Percentiles rank a stretch among this genome's conserved stretches.
These are phyloP conservation scores for Atherinosoma microstoma DNA, from an alignment of 2,797 vertebrate species.

Conservation along the genomic window DNA sequence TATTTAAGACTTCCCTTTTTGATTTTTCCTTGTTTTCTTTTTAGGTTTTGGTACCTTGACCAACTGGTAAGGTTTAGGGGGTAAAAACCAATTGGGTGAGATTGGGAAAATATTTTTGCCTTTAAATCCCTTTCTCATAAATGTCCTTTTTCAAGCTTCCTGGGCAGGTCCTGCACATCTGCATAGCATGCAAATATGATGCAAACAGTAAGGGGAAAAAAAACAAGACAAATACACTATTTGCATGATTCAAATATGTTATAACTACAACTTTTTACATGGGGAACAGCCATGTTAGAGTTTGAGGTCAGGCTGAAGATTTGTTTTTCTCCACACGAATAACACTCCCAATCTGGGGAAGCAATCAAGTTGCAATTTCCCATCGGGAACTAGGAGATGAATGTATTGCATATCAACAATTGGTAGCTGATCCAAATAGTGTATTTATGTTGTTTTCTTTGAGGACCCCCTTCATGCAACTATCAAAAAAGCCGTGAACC, in stretches of 20 bases:
- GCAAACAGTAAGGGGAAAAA: background rate
- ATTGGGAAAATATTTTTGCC: background rate
- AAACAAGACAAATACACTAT: background rate
- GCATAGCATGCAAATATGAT: background rate
- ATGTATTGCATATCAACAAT: background rate
- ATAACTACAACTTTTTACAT: background rate
- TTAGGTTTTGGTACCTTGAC: background rate
- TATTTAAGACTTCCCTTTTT: background rate
- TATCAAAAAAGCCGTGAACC: too few relatives aligned
- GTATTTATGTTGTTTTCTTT: too few relatives aligned
- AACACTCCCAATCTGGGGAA: background rate
- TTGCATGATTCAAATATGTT: too few relatives aligned
- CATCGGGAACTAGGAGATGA: background rate
- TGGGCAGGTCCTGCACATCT: background rate
- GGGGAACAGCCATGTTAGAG: background rate
- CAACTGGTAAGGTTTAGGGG: background rate
- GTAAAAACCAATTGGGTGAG: background rate
- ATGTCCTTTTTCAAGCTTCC: background rate
- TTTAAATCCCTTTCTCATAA: background rate
- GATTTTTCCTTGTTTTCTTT: background rate
- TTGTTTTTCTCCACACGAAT: background rate
- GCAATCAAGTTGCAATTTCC: background rate
- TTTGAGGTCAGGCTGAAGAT: background rate
- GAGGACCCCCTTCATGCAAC: too few relatives aligned
- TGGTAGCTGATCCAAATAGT: background rate